Percentiles rank a stretch among this genome's conserved stretches.
Conservation (phyloP, 92 coral and sea anemone species). For the Anthopleura xanthogrammica region DNA sequence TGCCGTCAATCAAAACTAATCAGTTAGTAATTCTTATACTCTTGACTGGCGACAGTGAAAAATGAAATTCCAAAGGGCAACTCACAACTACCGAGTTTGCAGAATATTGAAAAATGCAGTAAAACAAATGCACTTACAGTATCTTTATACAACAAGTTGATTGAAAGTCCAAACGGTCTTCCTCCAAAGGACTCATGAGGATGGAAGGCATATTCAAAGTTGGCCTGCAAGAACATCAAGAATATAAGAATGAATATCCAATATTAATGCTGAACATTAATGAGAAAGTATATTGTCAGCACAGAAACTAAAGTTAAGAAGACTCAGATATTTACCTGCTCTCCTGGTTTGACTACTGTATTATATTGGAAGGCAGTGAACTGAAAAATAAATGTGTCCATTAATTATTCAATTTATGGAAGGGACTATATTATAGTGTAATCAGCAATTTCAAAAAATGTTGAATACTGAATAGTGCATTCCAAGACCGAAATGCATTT, state of each 20-base stretch:
- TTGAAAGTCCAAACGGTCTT: conserved; percentile 94
- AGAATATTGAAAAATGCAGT: too few species aligned
- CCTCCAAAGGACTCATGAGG: conserved; percentile 99
- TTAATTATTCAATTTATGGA: not conserved
- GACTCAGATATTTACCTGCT: conserved; percentile 51
- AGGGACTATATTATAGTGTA: too few species aligned
- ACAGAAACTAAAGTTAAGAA: not conserved
- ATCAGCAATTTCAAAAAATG: too few species aligned
- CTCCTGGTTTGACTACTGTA: conserved; percentile 79
- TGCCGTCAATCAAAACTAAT: too few species aligned
- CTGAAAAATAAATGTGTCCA: conserved; percentile 34
- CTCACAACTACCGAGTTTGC: too few species aligned
- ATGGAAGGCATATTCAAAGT: conserved; percentile 96
- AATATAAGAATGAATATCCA: not conserved
- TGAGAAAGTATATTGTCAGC: too few species aligned
- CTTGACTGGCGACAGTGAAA: too few species aligned
- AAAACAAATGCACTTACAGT: conserved; percentile 50
- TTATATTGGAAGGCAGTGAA: conserved; percentile 85
- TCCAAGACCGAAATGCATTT: too few species aligned
- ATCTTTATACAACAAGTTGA: conserved; percentile 89
- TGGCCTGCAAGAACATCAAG: conserved; percentile 52
- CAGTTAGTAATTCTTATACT: too few species aligned
- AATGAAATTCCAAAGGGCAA: too few species aligned
- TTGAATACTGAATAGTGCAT: too few species aligned
- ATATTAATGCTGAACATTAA: too few species aligned